Evolutionary conservation across 2,797 vertebrate species (phyloP), one percentile per base, ranked within the genome.

Genomic region (Chelmon rostratus): DNA sequence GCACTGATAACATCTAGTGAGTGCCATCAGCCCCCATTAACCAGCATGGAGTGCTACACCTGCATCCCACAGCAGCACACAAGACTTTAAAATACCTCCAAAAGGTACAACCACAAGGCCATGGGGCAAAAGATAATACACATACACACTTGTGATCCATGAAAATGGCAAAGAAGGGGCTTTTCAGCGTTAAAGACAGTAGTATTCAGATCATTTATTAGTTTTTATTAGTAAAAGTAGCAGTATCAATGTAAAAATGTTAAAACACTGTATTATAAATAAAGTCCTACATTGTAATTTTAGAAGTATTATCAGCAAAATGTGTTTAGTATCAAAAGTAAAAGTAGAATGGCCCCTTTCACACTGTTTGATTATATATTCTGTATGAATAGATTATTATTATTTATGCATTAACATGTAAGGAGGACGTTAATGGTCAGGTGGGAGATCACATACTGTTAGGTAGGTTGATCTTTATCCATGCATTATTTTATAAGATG

Each of bases 11-110:
- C 35, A 92, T 92, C 91, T 90, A 47, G 66, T 78, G 77, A 83
- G 71, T 71, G 57, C 83, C 89, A 81, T 63, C 69, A 90, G 79
- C 89, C 88, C 85, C 64, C 79, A 90, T 92, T 92, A 69, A 83
- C 89, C 93, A 82, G 90, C 92, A 93, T 88, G 69, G 53, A 73
- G 72, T 8, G 23, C 77, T 76, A 67, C 86, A 89, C 85, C 86
- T 90, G 83, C 83, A 89, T 91, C 85, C 54, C 71, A 81, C 71
- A 85, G 18, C 79, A 69, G 75, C 77, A 76, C 68, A 73, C 64
- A 73, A 37, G 54, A 47, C 23, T 46, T 68, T 66, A 77, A 83
- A 52, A 75, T 75, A 62, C 70, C 71, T 53, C 68, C 76, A 71
- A 4, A 76, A 73, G 33, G 64, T 59, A 62, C 62, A 65, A 63